These are phyloP conservation scores for Lepas anatifera DNA, from an alignment of 2,888 invertebrate species.

Conservation along the genomic window DNA sequence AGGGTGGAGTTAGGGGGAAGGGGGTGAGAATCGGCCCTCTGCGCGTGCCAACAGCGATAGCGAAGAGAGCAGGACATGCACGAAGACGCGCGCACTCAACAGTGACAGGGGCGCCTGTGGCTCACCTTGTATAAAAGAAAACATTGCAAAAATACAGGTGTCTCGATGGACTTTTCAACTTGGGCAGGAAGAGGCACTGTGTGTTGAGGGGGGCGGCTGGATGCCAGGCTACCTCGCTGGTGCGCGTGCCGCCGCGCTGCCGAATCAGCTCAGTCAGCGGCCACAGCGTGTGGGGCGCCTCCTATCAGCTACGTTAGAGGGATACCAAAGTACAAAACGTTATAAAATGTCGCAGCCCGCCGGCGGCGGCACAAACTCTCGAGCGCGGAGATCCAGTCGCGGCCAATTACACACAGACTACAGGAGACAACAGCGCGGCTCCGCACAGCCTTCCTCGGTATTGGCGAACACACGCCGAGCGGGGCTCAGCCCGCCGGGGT, in stretches of 20 bases:
- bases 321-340: slow-evolving; percentile 9
- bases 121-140: slow-evolving; percentile 10
- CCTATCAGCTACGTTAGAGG: too few relatives aligned
- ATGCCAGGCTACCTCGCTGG: not conserved
- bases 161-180: slow-evolving; percentile 9
- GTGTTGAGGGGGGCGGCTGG: not conserved
- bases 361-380: too few relatives aligned
- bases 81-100: too few relatives aligned
- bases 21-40: not conserved
- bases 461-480: too few relatives aligned
- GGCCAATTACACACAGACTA: too few relatives aligned
- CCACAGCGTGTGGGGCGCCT: too few relatives aligned
- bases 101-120: not conserved
- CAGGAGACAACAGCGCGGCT: too few relatives aligned
- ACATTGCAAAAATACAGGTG: slow-evolving; percentile 13
- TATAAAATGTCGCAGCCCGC: not conserved
- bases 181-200: not conserved
- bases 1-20: too few relatives aligned
- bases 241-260: too few relatives aligned
- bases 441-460: not conserved
- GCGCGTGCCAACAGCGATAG: not conserved
- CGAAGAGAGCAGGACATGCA: too few relatives aligned
- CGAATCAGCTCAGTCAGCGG: too few relatives aligned
- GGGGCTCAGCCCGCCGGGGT: not conserved
- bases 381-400: too few relatives aligned